These are phyloP conservation scores for Leucophora obtusa DNA, from an alignment of 2,888 invertebrate species.

Conservation along the genomic window DNA sequence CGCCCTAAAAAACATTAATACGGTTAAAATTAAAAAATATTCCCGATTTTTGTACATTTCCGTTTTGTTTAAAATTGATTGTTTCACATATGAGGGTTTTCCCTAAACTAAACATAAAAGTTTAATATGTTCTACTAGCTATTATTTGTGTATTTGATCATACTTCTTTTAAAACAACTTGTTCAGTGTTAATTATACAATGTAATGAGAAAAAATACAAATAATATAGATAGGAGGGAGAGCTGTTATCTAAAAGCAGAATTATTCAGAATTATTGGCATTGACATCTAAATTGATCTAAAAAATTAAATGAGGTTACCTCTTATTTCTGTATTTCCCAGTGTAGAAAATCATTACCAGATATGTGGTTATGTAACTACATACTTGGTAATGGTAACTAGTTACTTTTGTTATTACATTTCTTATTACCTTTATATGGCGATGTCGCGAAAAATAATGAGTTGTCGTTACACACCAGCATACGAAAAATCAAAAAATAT, in stretches of 20 bases:
- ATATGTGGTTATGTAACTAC: too few relatives aligned
- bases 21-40: slow-evolving; percentile 10
- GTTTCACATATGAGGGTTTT: slow-evolving; percentile 7
- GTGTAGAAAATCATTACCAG: too few relatives aligned
- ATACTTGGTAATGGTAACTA: too few relatives aligned
- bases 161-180: slow-evolving; percentile 7
- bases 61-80: slow-evolving; percentile 1
- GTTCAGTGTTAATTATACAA: slow-evolving; percentile 30
- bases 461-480: too few relatives aligned
- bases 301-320: neutral
- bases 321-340: neutral
- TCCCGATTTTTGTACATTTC: slow-evolving; percentile 34
- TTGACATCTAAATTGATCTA: slow-evolving; percentile 13
- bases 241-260: slow-evolving; percentile 33
- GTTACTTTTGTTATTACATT: too few relatives aligned
- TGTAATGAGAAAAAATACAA: slow-evolving; percentile 26
- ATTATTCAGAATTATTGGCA: slow-evolving; percentile 21
- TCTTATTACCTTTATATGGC: too few relatives aligned
- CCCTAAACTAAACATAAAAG: slow-evolving; percentile 37
- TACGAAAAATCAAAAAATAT: too few relatives aligned
- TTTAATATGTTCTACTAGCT: slow-evolving; percentile 3
- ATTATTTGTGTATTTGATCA: neutral
- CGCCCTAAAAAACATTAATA: slow-evolving; percentile 28
- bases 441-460: too few relatives aligned
- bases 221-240: slow-evolving; percentile 28